phyloP scores from a whole-genome alignment of 2,797 vertebrate genomes.

The Poeciliopsis gracilis region DNA sequence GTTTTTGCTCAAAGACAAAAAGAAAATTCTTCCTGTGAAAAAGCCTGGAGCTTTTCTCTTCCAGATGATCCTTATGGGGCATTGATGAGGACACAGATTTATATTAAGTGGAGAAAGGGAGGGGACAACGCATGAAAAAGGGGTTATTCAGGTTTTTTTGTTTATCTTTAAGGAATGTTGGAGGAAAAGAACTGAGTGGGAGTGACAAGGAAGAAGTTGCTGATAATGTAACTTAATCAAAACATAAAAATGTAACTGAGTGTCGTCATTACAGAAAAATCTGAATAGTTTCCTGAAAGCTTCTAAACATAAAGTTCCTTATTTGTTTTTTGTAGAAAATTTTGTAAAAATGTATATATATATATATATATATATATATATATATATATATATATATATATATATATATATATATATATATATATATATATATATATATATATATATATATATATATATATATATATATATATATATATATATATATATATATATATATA shows the following conservation, averaged over 20 bases:
- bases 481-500: no score
- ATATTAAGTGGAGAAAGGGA: not conserved
- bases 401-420: no score
- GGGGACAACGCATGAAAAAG: not conserved
- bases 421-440: no score
- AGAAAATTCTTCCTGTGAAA: not conserved
- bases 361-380: no score
- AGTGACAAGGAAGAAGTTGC: no score
- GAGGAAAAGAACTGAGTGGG: not conserved
- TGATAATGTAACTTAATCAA: not conserved
- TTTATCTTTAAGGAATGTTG: not conserved
- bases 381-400: no score
- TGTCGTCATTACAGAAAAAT: not conserved
- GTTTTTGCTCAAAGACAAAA: slow-evolving; percentile 1
- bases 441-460: no score
- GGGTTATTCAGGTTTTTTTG: not conserved
- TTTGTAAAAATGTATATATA: no score
- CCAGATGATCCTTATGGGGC: not conserved
- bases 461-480: no score
- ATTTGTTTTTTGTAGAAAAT: not conserved
- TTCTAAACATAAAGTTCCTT: not conserved
- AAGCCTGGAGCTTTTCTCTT: not conserved
- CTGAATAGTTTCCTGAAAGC: not conserved
- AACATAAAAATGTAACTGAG: not conserved
- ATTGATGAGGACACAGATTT: not conserved